Percentiles rank a stretch among this genome's conserved stretches.
These are phyloP conservation scores for Sandelia bainsii DNA, from an alignment of 2,797 vertebrate species.

Conservation along the genomic window DNA sequence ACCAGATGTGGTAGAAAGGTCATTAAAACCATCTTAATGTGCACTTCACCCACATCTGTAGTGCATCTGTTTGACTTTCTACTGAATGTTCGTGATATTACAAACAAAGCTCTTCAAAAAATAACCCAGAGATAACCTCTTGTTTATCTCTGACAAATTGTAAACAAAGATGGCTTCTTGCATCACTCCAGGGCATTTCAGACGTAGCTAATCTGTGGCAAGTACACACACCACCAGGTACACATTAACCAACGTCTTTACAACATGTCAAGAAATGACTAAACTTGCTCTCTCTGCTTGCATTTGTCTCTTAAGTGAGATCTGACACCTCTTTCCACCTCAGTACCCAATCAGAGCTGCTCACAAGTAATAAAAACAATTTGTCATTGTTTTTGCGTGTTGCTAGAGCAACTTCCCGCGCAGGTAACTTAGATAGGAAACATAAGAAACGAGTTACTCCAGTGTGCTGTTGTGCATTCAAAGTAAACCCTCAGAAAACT, in stretches of 20 bases:
- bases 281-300: background rate
- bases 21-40: background rate
- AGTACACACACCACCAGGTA: background rate
- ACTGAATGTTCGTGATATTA: background rate
- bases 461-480: background rate
- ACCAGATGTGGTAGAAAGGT: background rate
- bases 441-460: background rate
- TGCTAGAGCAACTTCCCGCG: background rate
- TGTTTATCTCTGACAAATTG: conserved; percentile 2
- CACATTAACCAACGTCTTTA: background rate
- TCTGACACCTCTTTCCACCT: background rate
- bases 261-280: background rate
- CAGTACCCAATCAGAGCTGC: background rate
- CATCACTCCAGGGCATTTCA: conserved; percentile 16
- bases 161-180: conserved; percentile 40
- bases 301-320: background rate
- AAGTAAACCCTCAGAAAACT: background rate
- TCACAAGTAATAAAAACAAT: background rate
- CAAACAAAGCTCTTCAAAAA: background rate
- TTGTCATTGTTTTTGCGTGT: background rate
- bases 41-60: background rate
- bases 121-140: background rate
- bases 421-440: rapidly evolving
- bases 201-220: background rate
- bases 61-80: background rate